Evolutionary conservation across 1,140 invertebrate genomes (phyloP).

Genomic region (Piezodorus guildinii): DNA sequence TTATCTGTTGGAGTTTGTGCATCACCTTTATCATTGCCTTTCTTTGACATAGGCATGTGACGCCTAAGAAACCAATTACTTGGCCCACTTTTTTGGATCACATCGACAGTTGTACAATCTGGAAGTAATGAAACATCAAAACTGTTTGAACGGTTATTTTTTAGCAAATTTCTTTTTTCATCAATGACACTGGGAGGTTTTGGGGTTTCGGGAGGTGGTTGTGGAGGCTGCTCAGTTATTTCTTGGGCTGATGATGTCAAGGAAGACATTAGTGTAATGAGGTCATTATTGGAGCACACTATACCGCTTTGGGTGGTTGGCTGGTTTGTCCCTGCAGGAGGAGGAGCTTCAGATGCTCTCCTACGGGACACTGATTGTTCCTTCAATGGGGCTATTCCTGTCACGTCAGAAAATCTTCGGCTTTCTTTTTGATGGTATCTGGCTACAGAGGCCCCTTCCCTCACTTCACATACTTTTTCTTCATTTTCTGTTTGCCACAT

Average conservation of each 20-base stretch:
- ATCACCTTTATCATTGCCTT: slow-evolving; percentile 19
- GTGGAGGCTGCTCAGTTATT: slow-evolving; percentile 38
- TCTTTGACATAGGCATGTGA: slow-evolving; percentile 52
- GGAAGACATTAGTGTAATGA: slow-evolving; percentile 63
- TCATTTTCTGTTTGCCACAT: slow-evolving; percentile 63
- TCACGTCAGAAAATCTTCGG: slow-evolving; percentile 28
- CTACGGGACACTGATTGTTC: slow-evolving; percentile 13
- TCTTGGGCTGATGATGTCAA: slow-evolving; percentile 67
- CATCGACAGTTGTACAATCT: slow-evolving; percentile 33
- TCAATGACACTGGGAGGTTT: slow-evolving; percentile 32
- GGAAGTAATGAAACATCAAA: slow-evolving; percentile 64
- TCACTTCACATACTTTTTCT: slow-evolving; percentile 68
- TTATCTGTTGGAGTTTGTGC: slow-evolving; percentile 5
- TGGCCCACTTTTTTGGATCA: slow-evolving; percentile 35
- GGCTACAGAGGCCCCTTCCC: slow-evolving; percentile 44
- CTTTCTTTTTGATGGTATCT: slow-evolving; percentile 25
- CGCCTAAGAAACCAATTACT: slow-evolving; percentile 62
- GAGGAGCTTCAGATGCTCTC: slow-evolving; percentile 28
- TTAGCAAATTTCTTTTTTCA: slow-evolving; percentile 42
- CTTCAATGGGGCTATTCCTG: slow-evolving; percentile 20
- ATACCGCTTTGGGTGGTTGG: slow-evolving; percentile 38
- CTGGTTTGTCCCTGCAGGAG: neutral
- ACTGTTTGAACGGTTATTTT: slow-evolving; percentile 60
- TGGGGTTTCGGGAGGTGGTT: slow-evolving; percentile 19
- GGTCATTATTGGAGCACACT: slow-evolving; percentile 65